Base-by-base conservation (phyloP, 2,888 invertebrate genomes). In the Atrina japonica region DNA sequence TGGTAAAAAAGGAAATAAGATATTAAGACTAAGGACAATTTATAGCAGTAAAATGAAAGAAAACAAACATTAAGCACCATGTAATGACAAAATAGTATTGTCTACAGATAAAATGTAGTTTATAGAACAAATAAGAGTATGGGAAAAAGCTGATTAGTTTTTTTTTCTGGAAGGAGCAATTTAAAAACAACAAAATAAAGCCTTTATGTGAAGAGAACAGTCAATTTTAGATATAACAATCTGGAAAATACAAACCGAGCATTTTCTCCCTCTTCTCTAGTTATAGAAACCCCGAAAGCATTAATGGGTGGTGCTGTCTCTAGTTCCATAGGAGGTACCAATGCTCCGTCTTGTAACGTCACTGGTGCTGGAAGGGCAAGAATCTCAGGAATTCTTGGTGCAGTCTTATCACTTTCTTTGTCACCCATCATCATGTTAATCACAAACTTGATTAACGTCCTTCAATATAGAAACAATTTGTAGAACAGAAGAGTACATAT, bases 331-430 rank as follows among this genome's bases (percentile, higher is more conserved):
- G 80, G 75, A n/a, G 81, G 73, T 27, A 79, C 45, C 23, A 68
- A 68, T 25, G 67, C 45, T 18, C 55, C 53, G 58, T 5, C 35
- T 35, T 35, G 35, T 5, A 35, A 35, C 6, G 35, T 7, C 35
- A 11, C 11, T 14, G 83, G 96, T 88, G 96, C 96, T 85, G 96
- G 96, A 0, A 94, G 96, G 0, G 95, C 96, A 77, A 95, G 96
- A 0, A 96, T 96, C 90, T 96, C 96, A 65, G 86, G 77, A 95
- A 95, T 82, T 94, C 1, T 95, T 95, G 82, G 95, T 94, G 78
- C 94, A 94, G 0, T 95, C 30, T 80, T 79, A 45, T 83, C 82
- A 53, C 61, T 45, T 16, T 76, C 77, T 27, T 75, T 79, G 64
- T 89, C 89, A 55, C 90, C 90, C 83, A 86, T 86, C 90, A 90